Conservation (phyloP, 1,140 invertebrate species). For the Ceratitis capitata region DNA sequence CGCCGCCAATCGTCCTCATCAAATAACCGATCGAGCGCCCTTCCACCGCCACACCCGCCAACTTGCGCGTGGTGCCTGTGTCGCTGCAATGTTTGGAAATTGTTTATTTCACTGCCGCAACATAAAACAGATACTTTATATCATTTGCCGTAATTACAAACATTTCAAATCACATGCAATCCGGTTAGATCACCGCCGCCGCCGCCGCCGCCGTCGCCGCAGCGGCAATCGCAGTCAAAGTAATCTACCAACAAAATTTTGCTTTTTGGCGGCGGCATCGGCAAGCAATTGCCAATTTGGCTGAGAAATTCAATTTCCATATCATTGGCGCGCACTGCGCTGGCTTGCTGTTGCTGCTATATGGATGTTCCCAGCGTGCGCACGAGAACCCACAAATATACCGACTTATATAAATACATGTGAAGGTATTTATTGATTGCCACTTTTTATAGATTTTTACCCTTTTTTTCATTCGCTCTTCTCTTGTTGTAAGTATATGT, state of each 20-base stretch:
- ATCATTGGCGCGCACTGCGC: not conserved
- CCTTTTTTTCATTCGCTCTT: constrained; percentile 21
- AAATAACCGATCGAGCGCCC: too few species aligned
- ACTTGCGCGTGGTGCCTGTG: not conserved
- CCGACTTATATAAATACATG: not conserved
- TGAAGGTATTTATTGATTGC: not conserved
- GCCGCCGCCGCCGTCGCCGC: not conserved
- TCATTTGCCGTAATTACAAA: constrained; percentile 43
- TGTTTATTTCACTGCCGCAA: constrained; percentile 41
- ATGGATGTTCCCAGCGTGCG: not conserved
- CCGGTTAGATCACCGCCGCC: constrained; percentile 11
- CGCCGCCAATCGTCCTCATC: not conserved
- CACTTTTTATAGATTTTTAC: constrained; percentile 3
- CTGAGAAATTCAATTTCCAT: constrained; percentile 36
- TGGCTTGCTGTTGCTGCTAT: too few species aligned
- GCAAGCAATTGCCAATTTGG: not conserved
- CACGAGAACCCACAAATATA: not conserved
- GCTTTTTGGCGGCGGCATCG: not conserved
- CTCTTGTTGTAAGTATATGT: too few species aligned
- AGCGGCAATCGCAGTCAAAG: not conserved
- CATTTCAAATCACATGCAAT: constrained; percentile 40
- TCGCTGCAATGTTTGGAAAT: constrained; percentile 26
- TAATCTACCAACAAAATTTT: not conserved
- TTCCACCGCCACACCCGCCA: not conserved
- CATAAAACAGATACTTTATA: constrained; percentile 46